Evolutionary conservation across 2,113 vertebrate species (phyloP), one percentile per base, ranked within the genome.

Genomic region (Plecotus auritus): DNA sequence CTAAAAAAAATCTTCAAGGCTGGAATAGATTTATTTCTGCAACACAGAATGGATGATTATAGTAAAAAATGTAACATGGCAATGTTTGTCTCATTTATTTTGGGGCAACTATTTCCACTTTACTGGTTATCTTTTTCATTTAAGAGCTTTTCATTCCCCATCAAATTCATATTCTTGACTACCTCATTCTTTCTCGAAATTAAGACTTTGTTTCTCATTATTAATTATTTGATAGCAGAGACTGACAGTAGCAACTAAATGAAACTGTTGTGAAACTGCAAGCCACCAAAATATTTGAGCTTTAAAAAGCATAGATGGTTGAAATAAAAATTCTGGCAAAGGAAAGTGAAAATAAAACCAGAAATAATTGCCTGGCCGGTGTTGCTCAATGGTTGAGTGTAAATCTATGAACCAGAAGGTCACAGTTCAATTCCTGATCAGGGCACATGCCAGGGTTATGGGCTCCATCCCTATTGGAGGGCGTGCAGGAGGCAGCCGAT

Each of bases 301-400:
- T 83, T 96, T 85, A 59, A 87, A 91, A 88, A 94, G 56, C 26
- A 90, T 12, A 35, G 6, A 88, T 61, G 5, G 5, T 32, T 91
- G 61, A 95, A 88, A 84, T 74, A 73, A 82, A 61, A 77, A 92
- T 86, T 76, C 74, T 76, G 20, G 22, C 23, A 80, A 87, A 85
- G 37, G 11, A 22, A 93, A 56, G 22, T 73, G 47, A 85, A 76
- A 56, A 84, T 72, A 90, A 77, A 12, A 80, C 1, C 28, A 85
- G 40, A 61, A 28, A 61, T 61, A 61, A 61, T 28, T 61, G 59
- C 59, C 26, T 28, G 59, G 59, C 59, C 1, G 1, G 59, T 28
- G 23, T 61, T 61, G 6, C 26, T 61, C 59, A 28, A 61, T 28
- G 9, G 23, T 61, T 28, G 59, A 61, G 59, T 1, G 1, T 61